These are phyloP conservation scores for Bombus picipes DNA, from an alignment of 1,140 invertebrate species.

Conservation along the genomic window DNA sequence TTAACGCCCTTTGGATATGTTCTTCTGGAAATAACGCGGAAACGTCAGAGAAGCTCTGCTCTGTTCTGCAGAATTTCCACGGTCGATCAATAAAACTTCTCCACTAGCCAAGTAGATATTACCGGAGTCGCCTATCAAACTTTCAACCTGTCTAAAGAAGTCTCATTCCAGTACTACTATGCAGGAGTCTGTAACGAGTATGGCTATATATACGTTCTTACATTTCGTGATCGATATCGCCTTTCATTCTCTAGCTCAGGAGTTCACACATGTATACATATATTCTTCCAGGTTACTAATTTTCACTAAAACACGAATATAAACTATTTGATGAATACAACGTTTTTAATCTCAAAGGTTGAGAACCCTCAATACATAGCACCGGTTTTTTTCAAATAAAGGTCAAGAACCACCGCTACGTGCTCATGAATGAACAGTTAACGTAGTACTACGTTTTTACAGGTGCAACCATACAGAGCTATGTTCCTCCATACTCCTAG, in stretches of 20 bases:
- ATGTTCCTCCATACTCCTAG: neutral
- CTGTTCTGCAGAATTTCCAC: conserved; percentile 29
- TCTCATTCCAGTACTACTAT: neutral
- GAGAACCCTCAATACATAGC: neutral
- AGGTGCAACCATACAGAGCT: neutral
- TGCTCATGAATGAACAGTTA: conserved; percentile 13
- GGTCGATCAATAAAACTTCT: conserved; percentile 34
- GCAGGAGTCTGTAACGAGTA: no score
- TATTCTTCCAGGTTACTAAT: neutral
- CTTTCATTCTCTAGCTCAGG: neutral
- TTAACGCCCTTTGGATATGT: conserved; percentile 8
- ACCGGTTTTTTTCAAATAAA: neutral
- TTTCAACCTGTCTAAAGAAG: conserved; percentile 1
- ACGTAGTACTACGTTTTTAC: conserved; percentile 7
- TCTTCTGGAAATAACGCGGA: neutral
- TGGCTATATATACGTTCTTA: neutral
- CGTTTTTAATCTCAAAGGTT: no score
- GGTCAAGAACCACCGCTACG: neutral
- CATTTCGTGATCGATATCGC: conserved; percentile 10
- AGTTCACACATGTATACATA: neutral
- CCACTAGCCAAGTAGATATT: neutral
- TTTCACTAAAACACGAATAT: neutral
- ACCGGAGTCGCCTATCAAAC: conserved; percentile 4
- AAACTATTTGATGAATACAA: neutral
- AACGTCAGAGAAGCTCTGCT: neutral